Percentiles rank a stretch among this genome's conserved stretches.
Conservation (phyloP, 2,797 vertebrate genomes). For the Leptoclinus maculatus region DNA sequence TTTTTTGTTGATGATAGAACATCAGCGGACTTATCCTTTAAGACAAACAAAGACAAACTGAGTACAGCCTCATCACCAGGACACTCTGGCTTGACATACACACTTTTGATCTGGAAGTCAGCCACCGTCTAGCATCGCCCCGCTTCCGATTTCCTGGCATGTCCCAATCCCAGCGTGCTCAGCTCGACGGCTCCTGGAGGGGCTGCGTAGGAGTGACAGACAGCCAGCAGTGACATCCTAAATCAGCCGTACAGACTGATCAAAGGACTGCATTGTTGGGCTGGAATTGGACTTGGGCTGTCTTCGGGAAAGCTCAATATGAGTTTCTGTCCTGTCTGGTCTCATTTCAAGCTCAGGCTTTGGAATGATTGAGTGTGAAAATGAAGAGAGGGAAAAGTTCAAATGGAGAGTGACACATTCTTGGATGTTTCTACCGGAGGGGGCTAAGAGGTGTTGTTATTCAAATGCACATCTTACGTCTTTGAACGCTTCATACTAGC, state of each 20-base stretch:
- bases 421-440: conserved; percentile 54
- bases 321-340: conserved; percentile 72
- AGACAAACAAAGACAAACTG: neutral
- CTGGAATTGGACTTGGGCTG: conserved; percentile 74
- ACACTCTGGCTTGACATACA: conserved; percentile 11
- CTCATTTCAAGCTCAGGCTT: conserved; percentile 66
- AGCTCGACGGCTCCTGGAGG: conserved; percentile 52
- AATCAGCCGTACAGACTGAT: conserved; percentile 72
- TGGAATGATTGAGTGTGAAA: conserved; percentile 72
- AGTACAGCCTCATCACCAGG: neutral
- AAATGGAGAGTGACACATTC: conserved; percentile 70
- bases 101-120: conserved; percentile 43
- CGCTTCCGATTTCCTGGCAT: conserved; percentile 50
- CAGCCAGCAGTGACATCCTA: conserved; percentile 67
- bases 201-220: conserved; percentile 69
- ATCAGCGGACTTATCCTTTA: neutral
- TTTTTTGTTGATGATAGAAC: neutral
- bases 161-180: conserved; percentile 48
- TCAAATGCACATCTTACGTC: conserved; percentile 64
- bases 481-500: conserved; percentile 46
- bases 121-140: conserved; percentile 19
- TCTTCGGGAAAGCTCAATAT: conserved; percentile 51
- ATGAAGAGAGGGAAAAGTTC: conserved; percentile 64
- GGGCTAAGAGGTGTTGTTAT: conserved; percentile 67
- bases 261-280: conserved; percentile 75